A percentile compares a stretch with the other conserved stretches of the same genome.
Evolutionary conservation across 2,113 vertebrate species (phyloP).

Genomic region (Aldabrachelys gigantea): DNA sequence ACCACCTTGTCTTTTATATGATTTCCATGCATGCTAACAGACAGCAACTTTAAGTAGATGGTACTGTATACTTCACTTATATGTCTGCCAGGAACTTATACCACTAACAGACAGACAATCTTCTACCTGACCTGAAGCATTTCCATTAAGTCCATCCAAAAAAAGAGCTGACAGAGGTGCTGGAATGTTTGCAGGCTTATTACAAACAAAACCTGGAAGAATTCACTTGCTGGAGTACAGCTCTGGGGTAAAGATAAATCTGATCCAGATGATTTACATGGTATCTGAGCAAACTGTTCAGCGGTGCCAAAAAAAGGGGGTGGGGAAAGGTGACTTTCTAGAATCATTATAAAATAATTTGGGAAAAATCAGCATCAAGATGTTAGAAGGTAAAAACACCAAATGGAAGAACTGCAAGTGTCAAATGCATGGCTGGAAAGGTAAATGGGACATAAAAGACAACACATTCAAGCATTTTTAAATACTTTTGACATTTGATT

Average conservation of each 20-base stretch:
- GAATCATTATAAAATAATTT: not conserved
- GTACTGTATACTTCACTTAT: not conserved
- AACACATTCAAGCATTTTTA: not conserved
- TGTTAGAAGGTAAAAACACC: not conserved
- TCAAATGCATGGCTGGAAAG: not conserved
- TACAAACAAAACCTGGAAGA: constrained; percentile 10
- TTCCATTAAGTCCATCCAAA: not conserved
- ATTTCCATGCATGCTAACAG: not conserved
- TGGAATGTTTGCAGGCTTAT: not conserved
- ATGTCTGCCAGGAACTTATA: not conserved
- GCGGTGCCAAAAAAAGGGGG: too few relatives aligned
- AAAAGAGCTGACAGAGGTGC: not conserved
- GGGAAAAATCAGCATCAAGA: constrained; percentile 28
- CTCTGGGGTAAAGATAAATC: not conserved
- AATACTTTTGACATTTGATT: not conserved
- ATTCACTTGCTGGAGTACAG: not conserved
- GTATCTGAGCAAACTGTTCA: not conserved
- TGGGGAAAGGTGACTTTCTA: not conserved
- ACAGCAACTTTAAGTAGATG: not conserved
- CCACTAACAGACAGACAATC: not conserved
- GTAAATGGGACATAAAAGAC: constrained; percentile 13
- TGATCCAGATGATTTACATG: not conserved
- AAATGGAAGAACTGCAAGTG: not conserved
- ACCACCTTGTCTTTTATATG: not conserved
- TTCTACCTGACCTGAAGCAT: not conserved